phyloP scores from a whole-genome alignment of 1,140 invertebrate genomes.

The Lycorma delicatula region DNA sequence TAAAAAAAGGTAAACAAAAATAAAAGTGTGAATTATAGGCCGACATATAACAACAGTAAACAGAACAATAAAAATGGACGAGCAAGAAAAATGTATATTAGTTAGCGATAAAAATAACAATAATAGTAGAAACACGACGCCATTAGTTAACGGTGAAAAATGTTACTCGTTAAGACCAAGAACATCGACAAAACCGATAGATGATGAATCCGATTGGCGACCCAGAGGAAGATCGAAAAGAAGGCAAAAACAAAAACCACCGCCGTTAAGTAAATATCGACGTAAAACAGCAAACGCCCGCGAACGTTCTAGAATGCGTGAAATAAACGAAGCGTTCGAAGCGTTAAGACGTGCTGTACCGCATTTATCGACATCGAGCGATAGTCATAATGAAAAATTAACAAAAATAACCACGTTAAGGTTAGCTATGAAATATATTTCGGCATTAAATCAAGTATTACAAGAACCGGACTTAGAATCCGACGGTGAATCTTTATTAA shows the following conservation, averaged over 20 bases:
- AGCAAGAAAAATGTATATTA: no score
- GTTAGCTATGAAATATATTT: slow-evolving; percentile 80
- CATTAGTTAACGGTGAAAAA: slow-evolving; percentile 25
- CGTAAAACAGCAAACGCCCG: slow-evolving; percentile 82
- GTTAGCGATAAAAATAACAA: slow-evolving; percentile 28
- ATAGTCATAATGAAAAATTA: slow-evolving; percentile 50
- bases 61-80: no score
- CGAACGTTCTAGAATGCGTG: slow-evolving; percentile 74
- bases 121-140: slow-evolving; percentile 10
- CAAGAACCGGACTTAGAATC: slow-evolving; percentile 18
- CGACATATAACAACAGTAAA: no score
- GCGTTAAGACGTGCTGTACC: slow-evolving; percentile 66
- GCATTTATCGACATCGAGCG: slow-evolving; percentile 8
- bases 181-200: slow-evolving; percentile 11
- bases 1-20: no score
- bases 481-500: slow-evolving; percentile 20
- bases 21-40: no score
- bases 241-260: slow-evolving; percentile 58
- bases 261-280: slow-evolving; percentile 81
- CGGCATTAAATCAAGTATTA: slow-evolving; percentile 45
- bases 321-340: slow-evolving; percentile 84
- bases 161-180: slow-evolving; percentile 28
- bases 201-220: slow-evolving; percentile 21
- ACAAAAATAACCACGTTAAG: slow-evolving; percentile 82
- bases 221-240: slow-evolving; percentile 24